Evolutionary conservation across 2,113 vertebrate genomes (phyloP).

Genomic region (Oncorhynchus masou): DNA sequence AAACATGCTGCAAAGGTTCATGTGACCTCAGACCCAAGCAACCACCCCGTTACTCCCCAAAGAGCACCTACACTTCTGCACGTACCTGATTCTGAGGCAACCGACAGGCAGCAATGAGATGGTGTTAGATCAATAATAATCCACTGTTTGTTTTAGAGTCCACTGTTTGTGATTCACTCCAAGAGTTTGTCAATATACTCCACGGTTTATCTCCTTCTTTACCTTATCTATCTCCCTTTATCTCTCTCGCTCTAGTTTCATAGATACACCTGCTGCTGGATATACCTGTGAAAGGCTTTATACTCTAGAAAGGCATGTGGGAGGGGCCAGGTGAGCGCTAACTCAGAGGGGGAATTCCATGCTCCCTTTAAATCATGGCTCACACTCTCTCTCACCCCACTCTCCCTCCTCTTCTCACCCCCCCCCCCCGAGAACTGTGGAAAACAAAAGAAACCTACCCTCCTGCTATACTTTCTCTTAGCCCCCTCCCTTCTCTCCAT

Average conservation of each 20-base stretch:
- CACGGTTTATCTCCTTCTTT: neutral
- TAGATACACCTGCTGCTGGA: constrained; percentile 22
- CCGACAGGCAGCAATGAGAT: neutral
- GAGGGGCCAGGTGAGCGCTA: constrained; percentile 51
- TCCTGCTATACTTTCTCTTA: neutral
- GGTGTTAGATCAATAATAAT: neutral
- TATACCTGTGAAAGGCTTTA: constrained; percentile 43
- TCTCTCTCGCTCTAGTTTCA: neutral
- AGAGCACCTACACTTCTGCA: neutral
- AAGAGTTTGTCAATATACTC: too few species aligned
- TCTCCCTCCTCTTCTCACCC: neutral
- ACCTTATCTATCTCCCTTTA: neutral
- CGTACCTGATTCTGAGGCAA: constrained; percentile 47
- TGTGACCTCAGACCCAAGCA: neutral
- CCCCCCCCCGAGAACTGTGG: constrained; percentile 57
- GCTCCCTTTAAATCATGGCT: constrained; percentile 16
- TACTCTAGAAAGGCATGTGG: constrained; percentile 9
- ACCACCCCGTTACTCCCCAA: neutral
- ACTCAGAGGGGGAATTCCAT: constrained; percentile 70
- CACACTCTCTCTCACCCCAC: constrained; percentile 32
- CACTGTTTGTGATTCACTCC: neutral
- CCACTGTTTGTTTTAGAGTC: neutral
- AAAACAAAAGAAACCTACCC: constrained; percentile 53
- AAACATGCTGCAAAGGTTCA: too few species aligned
- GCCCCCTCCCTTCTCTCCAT: neutral